These are phyloP conservation scores for Mus pahari DNA, from an alignment of 2,113 vertebrate genomes.

Conservation along the genomic window DNA sequence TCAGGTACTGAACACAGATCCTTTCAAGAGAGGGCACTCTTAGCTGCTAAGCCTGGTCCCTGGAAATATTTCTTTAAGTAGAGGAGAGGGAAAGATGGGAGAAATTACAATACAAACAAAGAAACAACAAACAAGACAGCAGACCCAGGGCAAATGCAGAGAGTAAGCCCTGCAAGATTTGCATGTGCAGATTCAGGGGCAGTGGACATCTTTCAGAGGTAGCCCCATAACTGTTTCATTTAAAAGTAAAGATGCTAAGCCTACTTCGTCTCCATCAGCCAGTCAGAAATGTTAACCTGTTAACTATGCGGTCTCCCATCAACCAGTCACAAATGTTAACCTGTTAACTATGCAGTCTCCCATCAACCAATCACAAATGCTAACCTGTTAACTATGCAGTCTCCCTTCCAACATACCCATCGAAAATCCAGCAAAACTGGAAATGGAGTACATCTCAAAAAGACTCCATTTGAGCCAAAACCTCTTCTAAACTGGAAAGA, in stretches of 20 bases:
- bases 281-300: no score
- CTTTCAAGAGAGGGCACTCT: not conserved
- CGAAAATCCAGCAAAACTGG: not conserved
- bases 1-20: no score
- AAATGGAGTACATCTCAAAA: not conserved
- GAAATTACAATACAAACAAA: not conserved
- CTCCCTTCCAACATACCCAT: not conserved
- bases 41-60: not conserved
- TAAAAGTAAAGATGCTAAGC: not conserved
- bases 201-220: not conserved
- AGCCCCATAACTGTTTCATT: not conserved
- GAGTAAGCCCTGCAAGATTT: not conserved
- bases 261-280: not conserved
- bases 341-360: not conserved
- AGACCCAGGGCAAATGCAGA: not conserved
- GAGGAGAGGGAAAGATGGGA: not conserved
- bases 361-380: no score
- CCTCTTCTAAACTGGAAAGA: not conserved
- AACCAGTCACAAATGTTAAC: not conserved
- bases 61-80: not conserved
- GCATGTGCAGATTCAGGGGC: not conserved
- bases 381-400: not conserved
- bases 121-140: accelerated
- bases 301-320: no score
- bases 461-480: not conserved